These are phyloP conservation scores for Suricata suricatta DNA, from an alignment of 2,113 vertebrate species.

Conservation along the genomic window DNA sequence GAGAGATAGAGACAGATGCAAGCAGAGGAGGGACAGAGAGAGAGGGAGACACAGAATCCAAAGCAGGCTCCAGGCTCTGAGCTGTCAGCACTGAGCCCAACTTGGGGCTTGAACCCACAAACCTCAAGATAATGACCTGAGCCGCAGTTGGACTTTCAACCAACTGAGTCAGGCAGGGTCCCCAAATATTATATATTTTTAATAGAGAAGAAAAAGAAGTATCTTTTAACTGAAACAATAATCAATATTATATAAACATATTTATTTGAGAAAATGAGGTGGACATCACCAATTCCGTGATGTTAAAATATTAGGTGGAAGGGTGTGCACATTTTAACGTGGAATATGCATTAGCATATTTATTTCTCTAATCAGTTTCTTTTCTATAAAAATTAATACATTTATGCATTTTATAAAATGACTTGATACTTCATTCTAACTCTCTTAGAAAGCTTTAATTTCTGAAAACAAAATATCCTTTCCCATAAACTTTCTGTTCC, in stretches of 20 bases:
- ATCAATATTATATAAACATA: background rate
- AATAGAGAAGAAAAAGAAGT: background rate
- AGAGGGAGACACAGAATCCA: too few species aligned
- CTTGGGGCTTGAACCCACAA: too few species aligned
- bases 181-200: constrained; percentile 12
- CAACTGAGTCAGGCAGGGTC: too few species aligned
- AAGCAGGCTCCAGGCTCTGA: too few species aligned
- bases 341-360: background rate
- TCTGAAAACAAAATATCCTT: background rate
- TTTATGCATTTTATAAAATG: background rate
- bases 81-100: too few species aligned
- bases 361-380: background rate
- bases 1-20: too few species aligned
- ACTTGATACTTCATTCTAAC: background rate
- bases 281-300: background rate
- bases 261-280: background rate
- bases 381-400: constrained; percentile 7
- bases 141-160: too few species aligned
- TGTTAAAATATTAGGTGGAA: background rate
- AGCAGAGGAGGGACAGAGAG: too few species aligned
- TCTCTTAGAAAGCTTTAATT: constrained; percentile 11
- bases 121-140: too few species aligned
- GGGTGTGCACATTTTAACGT: background rate
- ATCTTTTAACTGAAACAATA: background rate
- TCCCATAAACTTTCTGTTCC: background rate